Evolutionary conservation across 2,113 vertebrate species (phyloP), one percentile per base, ranked within the genome.

Genomic region (Coracopsis vasa): DNA sequence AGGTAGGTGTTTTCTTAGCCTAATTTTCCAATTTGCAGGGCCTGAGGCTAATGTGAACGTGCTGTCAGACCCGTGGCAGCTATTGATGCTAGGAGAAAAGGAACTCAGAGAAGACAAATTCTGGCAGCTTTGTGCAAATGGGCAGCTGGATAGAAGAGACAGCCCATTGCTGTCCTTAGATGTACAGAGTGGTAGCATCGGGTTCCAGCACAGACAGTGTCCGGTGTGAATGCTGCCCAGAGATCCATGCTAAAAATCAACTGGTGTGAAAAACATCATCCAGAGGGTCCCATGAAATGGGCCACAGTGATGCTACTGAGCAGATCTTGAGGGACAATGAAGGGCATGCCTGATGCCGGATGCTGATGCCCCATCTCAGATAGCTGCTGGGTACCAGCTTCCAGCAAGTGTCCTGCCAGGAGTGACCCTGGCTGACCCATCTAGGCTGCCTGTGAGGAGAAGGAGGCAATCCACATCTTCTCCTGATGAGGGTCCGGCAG

Each of bases 181-280:
- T 8, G 33, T 3, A 11, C 0, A 1, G 37, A 78, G 27, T 15
- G 60, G 71, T 72, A 88, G n/a, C 84, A 61, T 15, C 33, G 13
- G 44, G 7, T 4, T 44, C 18, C 50, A 53, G 81, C 58, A 71
- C 12, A 29, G 62, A 16, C 1, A 6, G 29, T 1, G 29, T 10
- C 17, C 1, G 2, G 25, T 0, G 0, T 6, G 39, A 80, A 25
- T 1, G 5, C 5, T 51, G 51, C 58, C 74, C 39, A 47, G 53
- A 73, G 27, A 69, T 5, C 67, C 4, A 7, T 10, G 41, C 37
- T 60, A 61, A 78, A 73, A 93, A 35, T 5, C 44, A 61, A 1
- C 33, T 9, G 5, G 11, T 7, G 35, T 29, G 7, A 42, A 42
- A 83, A 80, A 20, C 0, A 2, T 12, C 37, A 17, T 3, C 44